phyloP scores from a whole-genome alignment of 2,797 vertebrate genomes.

The Hafferia zeledoni region DNA sequence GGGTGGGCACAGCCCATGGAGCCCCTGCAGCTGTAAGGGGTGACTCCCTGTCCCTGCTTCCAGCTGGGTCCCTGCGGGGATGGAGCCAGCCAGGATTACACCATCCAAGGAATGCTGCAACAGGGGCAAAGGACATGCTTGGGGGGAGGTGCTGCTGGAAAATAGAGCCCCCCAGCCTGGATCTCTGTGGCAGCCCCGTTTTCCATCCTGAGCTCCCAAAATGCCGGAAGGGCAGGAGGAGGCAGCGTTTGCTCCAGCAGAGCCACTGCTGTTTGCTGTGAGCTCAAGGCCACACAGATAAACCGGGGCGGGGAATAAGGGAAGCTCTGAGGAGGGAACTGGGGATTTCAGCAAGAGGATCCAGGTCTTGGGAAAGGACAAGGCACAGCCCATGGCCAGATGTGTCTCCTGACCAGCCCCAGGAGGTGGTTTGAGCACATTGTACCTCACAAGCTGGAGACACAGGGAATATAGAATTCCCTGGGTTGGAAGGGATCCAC shows the following conservation, averaged over 20 bases:
- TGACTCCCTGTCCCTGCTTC: not conserved
- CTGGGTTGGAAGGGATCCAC: not conserved
- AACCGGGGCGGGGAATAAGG: accelerated
- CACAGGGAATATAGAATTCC: not conserved
- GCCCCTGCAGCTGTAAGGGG: not conserved
- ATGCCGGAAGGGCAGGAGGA: accelerated
- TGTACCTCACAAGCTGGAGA: accelerated
- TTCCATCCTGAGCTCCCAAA: not conserved
- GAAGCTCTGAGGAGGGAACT: accelerated
- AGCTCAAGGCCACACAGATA: not conserved
- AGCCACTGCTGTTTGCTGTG: accelerated
- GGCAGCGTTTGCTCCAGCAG: accelerated
- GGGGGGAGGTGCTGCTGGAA: accelerated
- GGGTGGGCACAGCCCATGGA: not conserved
- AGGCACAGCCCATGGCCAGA: not conserved
- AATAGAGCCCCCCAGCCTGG: not conserved
- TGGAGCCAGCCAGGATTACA: not conserved
- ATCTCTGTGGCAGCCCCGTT: not conserved
- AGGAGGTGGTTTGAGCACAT: accelerated
- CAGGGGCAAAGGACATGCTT: not conserved
- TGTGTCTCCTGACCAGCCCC: not conserved
- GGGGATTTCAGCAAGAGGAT: not conserved
- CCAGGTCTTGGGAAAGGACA: not conserved
- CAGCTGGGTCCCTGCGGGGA: accelerated
- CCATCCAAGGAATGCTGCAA: accelerated